A percentile compares a stretch with the other conserved stretches of the same genome.
phyloP scores from a whole-genome alignment of 2,888 invertebrate genomes.

The Lobophora halterata region DNA sequence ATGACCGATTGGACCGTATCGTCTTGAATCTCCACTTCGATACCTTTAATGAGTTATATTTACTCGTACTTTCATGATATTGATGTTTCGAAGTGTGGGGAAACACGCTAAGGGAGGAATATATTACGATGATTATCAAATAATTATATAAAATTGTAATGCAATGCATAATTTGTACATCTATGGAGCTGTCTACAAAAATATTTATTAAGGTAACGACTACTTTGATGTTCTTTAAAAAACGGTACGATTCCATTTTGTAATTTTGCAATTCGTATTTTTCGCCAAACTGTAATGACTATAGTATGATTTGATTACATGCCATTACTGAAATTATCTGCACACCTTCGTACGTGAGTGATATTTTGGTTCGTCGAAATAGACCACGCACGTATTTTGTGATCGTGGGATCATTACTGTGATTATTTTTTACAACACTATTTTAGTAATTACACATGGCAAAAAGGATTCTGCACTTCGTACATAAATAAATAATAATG shows the following conservation, averaged over 20 bases:
- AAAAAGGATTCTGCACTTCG: slow-evolving; percentile 26
- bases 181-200: too few relatives aligned
- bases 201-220: too few relatives aligned
- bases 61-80: neutral
- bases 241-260: too few relatives aligned
- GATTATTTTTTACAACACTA: slow-evolving; percentile 45
- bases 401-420: slow-evolving; percentile 47
- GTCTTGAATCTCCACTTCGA: neutral
- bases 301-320: slow-evolving; percentile 27
- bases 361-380: slow-evolving; percentile 41
- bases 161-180: too few relatives aligned
- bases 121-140: slow-evolving; percentile 9
- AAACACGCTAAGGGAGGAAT: slow-evolving; percentile 22
- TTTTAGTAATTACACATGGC: slow-evolving; percentile 34
- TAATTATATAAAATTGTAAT: slow-evolving; percentile 6
- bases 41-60: neutral
- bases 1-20: too few relatives aligned
- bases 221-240: too few relatives aligned
- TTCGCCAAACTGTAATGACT: too few relatives aligned
- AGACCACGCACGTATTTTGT: slow-evolving; percentile 35
- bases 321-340: slow-evolving; percentile 28
- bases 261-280: too few relatives aligned
- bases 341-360: slow-evolving; percentile 27
- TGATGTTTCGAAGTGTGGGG: slow-evolving; percentile 3
- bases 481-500: neutral